Evolutionary conservation across 1,140 invertebrate species (phyloP).

Genomic region (Zaprionus nigranus): DNA sequence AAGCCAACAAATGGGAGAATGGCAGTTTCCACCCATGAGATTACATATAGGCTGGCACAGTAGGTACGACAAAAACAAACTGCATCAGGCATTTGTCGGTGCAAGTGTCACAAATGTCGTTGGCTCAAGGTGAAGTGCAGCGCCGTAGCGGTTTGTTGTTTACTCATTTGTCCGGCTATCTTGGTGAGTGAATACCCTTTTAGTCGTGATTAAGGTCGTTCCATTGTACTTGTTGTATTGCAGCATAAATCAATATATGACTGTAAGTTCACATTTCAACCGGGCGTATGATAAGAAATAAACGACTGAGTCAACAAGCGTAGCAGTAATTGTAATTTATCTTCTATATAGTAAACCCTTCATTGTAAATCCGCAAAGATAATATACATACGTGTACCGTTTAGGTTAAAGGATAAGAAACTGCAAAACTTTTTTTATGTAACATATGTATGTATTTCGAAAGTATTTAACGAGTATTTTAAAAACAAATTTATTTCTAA

Average conservation of each 20-base stretch:
- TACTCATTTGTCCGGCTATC: constrained; percentile 23
- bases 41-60: constrained; percentile 14
- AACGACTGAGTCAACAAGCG: not conserved
- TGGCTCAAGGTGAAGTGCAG: constrained; percentile 58
- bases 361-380: no score
- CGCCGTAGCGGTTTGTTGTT: constrained; percentile 20
- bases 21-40: constrained; percentile 12
- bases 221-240: constrained; percentile 14
- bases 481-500: constrained; percentile 15
- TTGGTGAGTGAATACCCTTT: constrained; percentile 37
- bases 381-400: not conserved
- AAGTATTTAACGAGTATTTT: not conserved
- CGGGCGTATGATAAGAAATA: not conserved
- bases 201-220: constrained; percentile 43
- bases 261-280: constrained; percentile 6
- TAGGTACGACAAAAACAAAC: constrained; percentile 23
- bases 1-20: constrained; percentile 18
- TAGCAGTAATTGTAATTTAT: not conserved
- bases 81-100: constrained; percentile 31
- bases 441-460: constrained; percentile 1
- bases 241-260: constrained; percentile 47
- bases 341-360: no score
- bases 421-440: not conserved
- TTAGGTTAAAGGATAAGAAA: not conserved
- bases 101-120: constrained; percentile 57